phyloP scores from a whole-genome alignment of 2,113 vertebrate genomes.

The Galbula dea region DNA sequence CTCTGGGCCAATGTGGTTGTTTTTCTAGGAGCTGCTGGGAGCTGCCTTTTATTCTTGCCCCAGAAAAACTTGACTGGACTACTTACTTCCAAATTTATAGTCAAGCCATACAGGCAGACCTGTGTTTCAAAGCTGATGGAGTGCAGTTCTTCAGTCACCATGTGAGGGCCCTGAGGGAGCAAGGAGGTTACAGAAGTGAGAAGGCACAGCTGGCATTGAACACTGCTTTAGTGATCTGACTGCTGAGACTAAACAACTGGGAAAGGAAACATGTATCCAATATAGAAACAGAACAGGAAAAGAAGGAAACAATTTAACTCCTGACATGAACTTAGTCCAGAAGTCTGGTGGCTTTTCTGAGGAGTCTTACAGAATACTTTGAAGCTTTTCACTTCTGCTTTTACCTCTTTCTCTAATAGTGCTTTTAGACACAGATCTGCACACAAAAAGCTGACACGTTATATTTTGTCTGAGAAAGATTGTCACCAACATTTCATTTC shows the following conservation, averaged over 20 bases:
- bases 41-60: background rate
- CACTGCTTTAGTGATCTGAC: background rate
- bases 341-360: background rate
- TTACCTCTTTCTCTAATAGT: background rate
- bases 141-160: conserved; percentile 94
- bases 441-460: background rate
- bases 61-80: background rate
- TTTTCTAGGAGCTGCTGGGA: background rate
- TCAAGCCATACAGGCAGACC: conserved; percentile 88
- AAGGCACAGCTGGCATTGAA: background rate
- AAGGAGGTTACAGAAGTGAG: background rate
- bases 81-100: conserved; percentile 90
- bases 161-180: conserved; percentile 82
- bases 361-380: background rate
- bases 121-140: conserved; percentile 93
- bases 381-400: background rate
- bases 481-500: background rate
- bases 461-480: background rate
- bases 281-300: background rate
- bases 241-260: background rate
- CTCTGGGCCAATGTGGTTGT: background rate
- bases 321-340: background rate
- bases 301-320: background rate
- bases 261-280: background rate
- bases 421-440: background rate